A percentile compares a stretch with the other conserved stretches of the same genome.
Conservation (phyloP, 2,888 invertebrate genomes). For the Heliconius aoede region DNA sequence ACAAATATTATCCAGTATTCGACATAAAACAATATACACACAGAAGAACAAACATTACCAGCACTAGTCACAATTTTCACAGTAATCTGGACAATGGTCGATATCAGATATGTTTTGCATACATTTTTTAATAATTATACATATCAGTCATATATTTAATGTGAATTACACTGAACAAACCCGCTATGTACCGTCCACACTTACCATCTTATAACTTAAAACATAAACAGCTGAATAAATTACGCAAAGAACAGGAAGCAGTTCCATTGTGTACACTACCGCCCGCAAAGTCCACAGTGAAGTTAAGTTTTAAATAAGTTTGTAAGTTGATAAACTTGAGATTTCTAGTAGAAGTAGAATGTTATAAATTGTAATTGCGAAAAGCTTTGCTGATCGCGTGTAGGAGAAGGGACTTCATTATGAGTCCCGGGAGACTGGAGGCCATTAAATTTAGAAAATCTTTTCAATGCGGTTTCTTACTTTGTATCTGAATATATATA, state of each 20-base stretch:
- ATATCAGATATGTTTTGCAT: no score
- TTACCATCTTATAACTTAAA: neutral
- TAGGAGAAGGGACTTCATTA: conserved; percentile 4
- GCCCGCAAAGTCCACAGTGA: neutral
- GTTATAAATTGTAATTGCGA: conserved; percentile 18
- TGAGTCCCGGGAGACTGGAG: neutral
- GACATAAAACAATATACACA: no score
- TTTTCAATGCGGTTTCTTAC: neutral
- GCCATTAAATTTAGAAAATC: neutral
- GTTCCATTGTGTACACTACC: neutral
- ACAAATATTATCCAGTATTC: no score
- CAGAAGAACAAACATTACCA: no score
- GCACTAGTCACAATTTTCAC: neutral
- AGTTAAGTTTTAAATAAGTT: conserved; percentile 12
- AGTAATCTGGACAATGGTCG: neutral
- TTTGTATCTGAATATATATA: neutral
- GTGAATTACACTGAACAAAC: no score
- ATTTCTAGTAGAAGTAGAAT: conserved; percentile 1
- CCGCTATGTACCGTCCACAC: no score
- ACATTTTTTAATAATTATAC: no score
- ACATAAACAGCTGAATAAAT: conserved; percentile 12
- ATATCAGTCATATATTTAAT: no score
- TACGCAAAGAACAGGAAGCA: neutral
- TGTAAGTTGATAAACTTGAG: conserved; percentile 22
- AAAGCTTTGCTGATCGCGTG: conserved; percentile 16